These are phyloP conservation scores for Ctenodactylus gundi DNA, from an alignment of 2,113 vertebrate genomes.

Conservation along the genomic window DNA sequence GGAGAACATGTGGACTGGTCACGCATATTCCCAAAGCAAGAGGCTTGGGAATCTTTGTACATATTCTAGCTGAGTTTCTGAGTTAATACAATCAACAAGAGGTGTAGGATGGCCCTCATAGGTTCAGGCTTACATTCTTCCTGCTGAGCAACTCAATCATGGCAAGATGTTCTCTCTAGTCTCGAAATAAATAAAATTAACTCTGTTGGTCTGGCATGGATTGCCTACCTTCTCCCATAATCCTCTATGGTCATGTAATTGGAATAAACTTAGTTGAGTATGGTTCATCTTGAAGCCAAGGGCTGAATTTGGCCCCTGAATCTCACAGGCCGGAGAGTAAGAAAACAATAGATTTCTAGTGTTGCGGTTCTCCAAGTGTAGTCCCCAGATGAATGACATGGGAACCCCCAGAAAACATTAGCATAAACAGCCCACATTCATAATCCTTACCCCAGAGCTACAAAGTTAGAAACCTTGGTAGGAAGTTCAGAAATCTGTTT, in stretches of 20 bases:
- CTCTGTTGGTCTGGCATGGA: background rate
- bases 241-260: background rate
- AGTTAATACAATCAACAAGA: background rate
- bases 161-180: background rate
- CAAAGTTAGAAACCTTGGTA: background rate
- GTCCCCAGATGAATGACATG: background rate
- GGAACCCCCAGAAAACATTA: background rate
- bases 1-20: background rate
- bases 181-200: background rate
- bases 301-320: background rate
- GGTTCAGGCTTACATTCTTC: background rate
- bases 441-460: background rate
- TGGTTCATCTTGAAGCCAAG: background rate
- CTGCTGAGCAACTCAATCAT: background rate
- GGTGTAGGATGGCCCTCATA: background rate
- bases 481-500: background rate
- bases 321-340: background rate
- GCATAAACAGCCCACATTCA: background rate
- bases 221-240: background rate
- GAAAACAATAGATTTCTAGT: background rate
- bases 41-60: background rate
- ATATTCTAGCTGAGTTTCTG: background rate
- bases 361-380: background rate
- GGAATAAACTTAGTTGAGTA: background rate
- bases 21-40: background rate